Evolutionary conservation across 2,113 vertebrate genomes (phyloP).

Genomic region (Ophthalmolycus amberensis): DNA sequence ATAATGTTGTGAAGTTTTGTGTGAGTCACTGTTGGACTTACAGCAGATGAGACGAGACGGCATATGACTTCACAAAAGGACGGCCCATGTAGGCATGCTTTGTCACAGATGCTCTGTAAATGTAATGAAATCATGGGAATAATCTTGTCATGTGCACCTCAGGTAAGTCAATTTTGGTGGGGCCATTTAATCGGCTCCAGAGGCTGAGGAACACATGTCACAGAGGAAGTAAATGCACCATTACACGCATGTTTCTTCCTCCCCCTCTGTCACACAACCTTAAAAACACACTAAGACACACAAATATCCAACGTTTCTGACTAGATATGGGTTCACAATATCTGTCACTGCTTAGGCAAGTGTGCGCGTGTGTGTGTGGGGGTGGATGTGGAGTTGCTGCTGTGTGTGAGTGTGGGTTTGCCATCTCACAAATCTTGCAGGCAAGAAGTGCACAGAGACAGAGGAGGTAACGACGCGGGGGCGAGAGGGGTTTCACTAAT

Average conservation of each 20-base stretch:
- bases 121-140: constrained; percentile 33
- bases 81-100: constrained; percentile 11
- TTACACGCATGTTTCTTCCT: not conserved
- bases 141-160: constrained; percentile 28
- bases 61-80: constrained; percentile 46
- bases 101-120: constrained; percentile 11
- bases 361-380: constrained; percentile 29
- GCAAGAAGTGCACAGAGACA: constrained; percentile 39
- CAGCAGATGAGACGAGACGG: constrained; percentile 39
- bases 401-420: constrained; percentile 58
- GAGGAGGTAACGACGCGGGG: constrained; percentile 56
- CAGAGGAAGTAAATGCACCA: not conserved
- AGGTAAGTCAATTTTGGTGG: constrained; percentile 32
- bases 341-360: constrained; percentile 13
- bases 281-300: constrained; percentile 30
- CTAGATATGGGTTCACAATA: constrained; percentile 28
- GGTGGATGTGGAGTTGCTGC: constrained; percentile 52
- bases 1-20: constrained; percentile 62
- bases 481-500: constrained; percentile 78
- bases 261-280: constrained; percentile 2
- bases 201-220: constrained; percentile 17
- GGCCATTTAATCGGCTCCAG: constrained; percentile 18
- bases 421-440: constrained; percentile 55
- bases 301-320: constrained; percentile 54
- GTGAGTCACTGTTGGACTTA: constrained; percentile 62